Conservation (phyloP, 2,113 vertebrate genomes). For the Paracanthobrama guichenoti region DNA sequence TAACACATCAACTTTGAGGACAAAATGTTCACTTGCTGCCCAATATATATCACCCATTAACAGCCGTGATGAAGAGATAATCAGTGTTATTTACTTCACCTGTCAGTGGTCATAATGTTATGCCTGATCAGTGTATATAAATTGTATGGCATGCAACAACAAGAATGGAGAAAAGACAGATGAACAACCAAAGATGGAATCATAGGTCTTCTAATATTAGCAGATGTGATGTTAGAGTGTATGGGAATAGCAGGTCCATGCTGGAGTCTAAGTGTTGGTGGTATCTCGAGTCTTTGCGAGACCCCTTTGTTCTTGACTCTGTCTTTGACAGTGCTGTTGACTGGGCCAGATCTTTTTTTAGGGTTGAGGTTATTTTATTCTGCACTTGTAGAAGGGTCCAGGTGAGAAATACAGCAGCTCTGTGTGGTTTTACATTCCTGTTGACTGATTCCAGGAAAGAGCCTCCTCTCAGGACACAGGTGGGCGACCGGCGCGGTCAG, state of each 20-base stretch:
- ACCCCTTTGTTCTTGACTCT: constrained; percentile 49
- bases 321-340: constrained; percentile 12
- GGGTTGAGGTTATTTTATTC: constrained; percentile 36
- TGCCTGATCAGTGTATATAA: neutral
- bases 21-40: too few relatives aligned
- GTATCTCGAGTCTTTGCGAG: constrained; percentile 9
- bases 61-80: too few relatives aligned
- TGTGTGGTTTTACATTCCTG: constrained; percentile 62
- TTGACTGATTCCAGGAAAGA: constrained; percentile 52
- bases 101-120: too few relatives aligned
- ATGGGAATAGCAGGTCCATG: neutral
- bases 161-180: neutral
- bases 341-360: neutral
- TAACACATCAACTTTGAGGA: too few relatives aligned
- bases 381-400: constrained; percentile 42
- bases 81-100: too few relatives aligned
- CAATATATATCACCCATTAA: too few relatives aligned
- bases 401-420: constrained; percentile 73
- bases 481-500: neutral
- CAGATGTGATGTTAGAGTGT: neutral
- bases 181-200: neutral
- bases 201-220: neutral
- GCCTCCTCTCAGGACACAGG: constrained; percentile 25
- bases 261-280: constrained; percentile 13
- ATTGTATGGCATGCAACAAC: neutral